Evolutionary conservation across 2,888 invertebrate genomes (phyloP).

Genomic region (Leptinotarsa rubiginosa): DNA sequence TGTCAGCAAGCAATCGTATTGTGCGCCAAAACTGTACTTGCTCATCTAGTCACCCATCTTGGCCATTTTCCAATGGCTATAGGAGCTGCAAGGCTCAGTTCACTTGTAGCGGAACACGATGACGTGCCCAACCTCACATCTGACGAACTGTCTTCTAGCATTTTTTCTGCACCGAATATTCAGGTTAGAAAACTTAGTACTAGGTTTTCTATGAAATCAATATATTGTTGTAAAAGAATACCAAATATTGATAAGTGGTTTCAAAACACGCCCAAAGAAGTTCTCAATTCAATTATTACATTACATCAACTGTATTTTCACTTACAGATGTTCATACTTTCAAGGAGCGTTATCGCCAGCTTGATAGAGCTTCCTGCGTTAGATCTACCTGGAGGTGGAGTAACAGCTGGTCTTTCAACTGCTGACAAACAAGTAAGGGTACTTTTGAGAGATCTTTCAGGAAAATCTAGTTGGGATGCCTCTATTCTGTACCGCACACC

Average conservation of each 20-base stretch:
- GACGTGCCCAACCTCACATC: constrained; percentile 80
- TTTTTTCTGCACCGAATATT: constrained; percentile 86
- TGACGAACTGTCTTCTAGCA: constrained; percentile 83
- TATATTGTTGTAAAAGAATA: too few relatives aligned
- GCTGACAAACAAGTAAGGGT: constrained; percentile 85
- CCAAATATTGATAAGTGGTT: too few relatives aligned
- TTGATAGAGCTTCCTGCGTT: constrained; percentile 89
- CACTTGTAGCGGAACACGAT: constrained; percentile 92
- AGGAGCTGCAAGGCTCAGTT: constrained; percentile 89
- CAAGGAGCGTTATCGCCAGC: constrained; percentile 85
- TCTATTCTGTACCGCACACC: constrained; percentile 89
- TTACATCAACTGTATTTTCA: background rate
- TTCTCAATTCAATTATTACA: too few relatives aligned
- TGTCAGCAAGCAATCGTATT: constrained; percentile 71
- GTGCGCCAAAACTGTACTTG: constrained; percentile 73
- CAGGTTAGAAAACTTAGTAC: constrained; percentile 66
- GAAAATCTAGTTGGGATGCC: constrained; percentile 97
- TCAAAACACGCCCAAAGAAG: too few relatives aligned
- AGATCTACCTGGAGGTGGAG: constrained; percentile 82
- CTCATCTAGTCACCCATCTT: constrained; percentile 90
- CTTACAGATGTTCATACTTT: constrained; percentile 85
- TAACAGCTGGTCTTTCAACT: constrained; percentile 81
- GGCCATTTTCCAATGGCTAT: constrained; percentile 95
- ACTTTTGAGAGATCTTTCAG: constrained; percentile 88
- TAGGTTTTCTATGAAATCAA: too few relatives aligned